These are phyloP conservation scores for Falco rusticolus DNA, from an alignment of 2,797 vertebrate species.

Conservation along the genomic window DNA sequence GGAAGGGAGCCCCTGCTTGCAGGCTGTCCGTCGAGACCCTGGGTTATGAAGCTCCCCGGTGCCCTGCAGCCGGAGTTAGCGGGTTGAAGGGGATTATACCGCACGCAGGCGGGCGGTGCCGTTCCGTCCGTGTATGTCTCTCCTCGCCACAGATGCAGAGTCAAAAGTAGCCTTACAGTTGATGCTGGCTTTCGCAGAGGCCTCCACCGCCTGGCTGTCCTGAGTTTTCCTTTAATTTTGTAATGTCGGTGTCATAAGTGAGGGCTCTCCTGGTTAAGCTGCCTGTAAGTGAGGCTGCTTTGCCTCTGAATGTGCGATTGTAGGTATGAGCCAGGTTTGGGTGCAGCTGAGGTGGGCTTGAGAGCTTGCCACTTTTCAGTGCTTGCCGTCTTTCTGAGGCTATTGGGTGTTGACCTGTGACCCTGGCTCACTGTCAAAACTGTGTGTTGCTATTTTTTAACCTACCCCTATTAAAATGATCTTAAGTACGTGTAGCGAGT, in stretches of 20 bases:
- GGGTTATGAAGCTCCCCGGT: accelerated
- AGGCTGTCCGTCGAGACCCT: too few species aligned
- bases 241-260: accelerated
- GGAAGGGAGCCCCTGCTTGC: accelerated
- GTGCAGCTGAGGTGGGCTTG: neutral
- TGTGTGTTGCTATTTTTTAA: neutral
- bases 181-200: too few species aligned
- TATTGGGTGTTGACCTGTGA: accelerated
- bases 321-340: neutral
- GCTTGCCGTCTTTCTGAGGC: neutral
- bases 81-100: too few species aligned
- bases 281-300: neutral
- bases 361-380: neutral
- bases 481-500: neutral
- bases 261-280: accelerated
- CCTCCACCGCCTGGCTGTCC: accelerated
- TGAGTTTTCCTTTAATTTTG: neutral
- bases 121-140: neutral
- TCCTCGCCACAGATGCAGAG: neutral
- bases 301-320: accelerated
- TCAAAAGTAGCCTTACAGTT: too few species aligned
- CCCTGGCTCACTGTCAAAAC: accelerated
- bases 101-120: neutral
- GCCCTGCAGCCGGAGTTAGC: neutral
- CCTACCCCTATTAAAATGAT: neutral